These are phyloP conservation scores for Hyalella azteca DNA, from an alignment of 2,888 invertebrate genomes.

Conservation along the genomic window DNA sequence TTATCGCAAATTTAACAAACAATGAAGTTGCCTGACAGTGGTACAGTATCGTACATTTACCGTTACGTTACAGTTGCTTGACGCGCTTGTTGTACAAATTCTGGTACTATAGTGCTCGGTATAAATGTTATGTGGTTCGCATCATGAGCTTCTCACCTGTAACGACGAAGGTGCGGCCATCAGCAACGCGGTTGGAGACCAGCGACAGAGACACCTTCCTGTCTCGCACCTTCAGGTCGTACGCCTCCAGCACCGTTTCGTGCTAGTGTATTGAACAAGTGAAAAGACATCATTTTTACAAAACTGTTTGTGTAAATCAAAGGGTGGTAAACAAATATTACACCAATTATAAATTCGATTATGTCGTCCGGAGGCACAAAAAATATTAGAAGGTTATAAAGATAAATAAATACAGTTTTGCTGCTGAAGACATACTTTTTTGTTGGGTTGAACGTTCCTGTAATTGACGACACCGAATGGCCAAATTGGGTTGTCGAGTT, in stretches of 20 bases:
- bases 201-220: constrained; percentile 10
- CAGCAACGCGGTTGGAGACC: background rate
- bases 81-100: too few species aligned
- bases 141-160: too few species aligned
- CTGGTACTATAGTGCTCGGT: too few species aligned
- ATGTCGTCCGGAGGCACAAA: background rate
- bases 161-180: background rate
- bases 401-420: background rate
- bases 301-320: background rate
- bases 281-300: background rate
- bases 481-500: constrained; percentile 51
- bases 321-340: background rate
- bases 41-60: too few species aligned
- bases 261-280: background rate
- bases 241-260: background rate
- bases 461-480: constrained; percentile 50
- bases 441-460: background rate
- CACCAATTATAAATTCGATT: background rate
- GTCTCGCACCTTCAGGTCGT: background rate
- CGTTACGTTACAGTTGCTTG: too few species aligned
- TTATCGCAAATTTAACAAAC: too few species aligned
- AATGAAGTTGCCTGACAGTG: too few species aligned
- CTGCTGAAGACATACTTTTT: background rate
- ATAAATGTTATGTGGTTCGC: too few species aligned
- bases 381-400: background rate